Conservation (phyloP, 1,140 invertebrate species). For the Euwallacea similis region DNA sequence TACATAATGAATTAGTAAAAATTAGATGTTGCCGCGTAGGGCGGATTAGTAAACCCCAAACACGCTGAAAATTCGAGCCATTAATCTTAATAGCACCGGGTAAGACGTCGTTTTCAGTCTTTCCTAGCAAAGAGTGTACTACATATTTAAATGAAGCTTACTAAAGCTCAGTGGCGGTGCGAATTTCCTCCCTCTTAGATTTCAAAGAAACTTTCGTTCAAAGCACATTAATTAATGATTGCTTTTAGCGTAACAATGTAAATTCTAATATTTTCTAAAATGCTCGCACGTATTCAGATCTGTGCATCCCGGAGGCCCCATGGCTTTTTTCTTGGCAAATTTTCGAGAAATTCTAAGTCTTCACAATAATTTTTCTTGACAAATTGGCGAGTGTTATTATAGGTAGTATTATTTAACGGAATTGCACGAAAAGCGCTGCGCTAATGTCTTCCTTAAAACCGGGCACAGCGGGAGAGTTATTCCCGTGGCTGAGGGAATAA, state of each 20-base stretch:
- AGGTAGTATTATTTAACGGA: too few species aligned
- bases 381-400: too few species aligned
- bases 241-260: too few species aligned
- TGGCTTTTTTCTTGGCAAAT: too few species aligned
- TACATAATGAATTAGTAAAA: constrained; percentile 15
- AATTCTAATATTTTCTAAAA: too few species aligned
- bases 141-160: constrained; percentile 18
- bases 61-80: constrained; percentile 32
- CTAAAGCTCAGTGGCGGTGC: constrained; percentile 3
- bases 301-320: too few species aligned
- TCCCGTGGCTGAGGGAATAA: constrained; percentile 38
- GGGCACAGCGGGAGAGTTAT: constrained; percentile 29
- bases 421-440: background rate
- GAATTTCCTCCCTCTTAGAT: background rate
- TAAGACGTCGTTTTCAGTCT: constrained; percentile 31
- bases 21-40: constrained; percentile 15
- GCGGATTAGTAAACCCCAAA: constrained; percentile 25
- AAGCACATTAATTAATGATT: too few species aligned
- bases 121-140: constrained; percentile 22
- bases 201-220: too few species aligned
- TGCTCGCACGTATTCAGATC: too few species aligned
- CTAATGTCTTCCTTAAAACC: constrained; percentile 15
- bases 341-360: too few species aligned
- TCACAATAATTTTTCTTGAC: too few species aligned
- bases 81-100: constrained; percentile 35